Percentiles rank a stretch among this genome's conserved stretches.
These are phyloP conservation scores for Brachionus asplanchnoidis DNA, from an alignment of 1,140 invertebrate genomes.

Conservation along the genomic window DNA sequence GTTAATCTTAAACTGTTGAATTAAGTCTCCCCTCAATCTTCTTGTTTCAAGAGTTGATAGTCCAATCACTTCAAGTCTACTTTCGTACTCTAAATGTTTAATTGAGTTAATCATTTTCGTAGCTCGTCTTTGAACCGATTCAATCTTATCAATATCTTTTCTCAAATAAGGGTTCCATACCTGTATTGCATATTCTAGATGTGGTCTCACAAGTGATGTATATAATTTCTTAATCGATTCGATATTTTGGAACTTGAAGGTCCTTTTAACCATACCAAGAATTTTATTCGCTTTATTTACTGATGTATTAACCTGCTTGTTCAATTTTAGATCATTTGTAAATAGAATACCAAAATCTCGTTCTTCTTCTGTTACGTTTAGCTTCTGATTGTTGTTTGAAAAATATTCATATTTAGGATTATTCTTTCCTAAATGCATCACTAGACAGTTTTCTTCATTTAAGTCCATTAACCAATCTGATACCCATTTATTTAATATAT, in stretches of 20 bases:
- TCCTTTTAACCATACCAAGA: not conserved
- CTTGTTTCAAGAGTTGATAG: not conserved
- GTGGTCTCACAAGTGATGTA: not conserved
- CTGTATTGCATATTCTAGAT: not conserved
- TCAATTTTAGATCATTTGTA: not conserved
- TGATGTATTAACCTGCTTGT: not conserved
- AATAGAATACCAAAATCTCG: not conserved
- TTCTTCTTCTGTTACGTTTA: not conserved
- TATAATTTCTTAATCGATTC: not conserved
- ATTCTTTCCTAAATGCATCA: not conserved
- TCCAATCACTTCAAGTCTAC: not conserved
- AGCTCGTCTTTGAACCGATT: not conserved
- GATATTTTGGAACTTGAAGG: not conserved
- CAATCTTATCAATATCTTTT: not conserved
- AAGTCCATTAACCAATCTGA: not conserved
- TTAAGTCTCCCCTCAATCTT: not conserved
- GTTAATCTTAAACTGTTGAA: not conserved
- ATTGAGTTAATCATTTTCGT: not conserved
- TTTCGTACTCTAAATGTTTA: not conserved
- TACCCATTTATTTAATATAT: too few species aligned
- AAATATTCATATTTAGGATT: too few species aligned
- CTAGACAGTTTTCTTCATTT: not conserved
- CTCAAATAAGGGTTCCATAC: not conserved
- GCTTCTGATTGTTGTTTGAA: too few species aligned
- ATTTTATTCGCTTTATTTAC: not conserved